phyloP scores from a whole-genome alignment of 2,113 vertebrate genomes.

The Morone saxatilis region DNA sequence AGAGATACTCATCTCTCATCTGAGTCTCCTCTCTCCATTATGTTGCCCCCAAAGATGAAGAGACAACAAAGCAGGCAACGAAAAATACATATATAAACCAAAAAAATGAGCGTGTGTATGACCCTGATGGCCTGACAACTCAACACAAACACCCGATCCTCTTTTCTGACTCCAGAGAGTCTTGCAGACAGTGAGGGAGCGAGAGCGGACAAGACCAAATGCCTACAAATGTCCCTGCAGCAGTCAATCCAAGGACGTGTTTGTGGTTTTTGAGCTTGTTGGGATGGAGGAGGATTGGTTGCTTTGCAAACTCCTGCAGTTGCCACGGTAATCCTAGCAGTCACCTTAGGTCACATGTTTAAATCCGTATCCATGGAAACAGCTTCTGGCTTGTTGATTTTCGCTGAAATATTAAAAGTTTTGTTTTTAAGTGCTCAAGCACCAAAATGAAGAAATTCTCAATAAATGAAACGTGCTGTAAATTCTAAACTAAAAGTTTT shows the following conservation, averaged over 20 bases:
- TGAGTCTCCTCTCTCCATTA: neutral
- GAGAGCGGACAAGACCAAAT: neutral
- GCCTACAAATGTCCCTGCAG: neutral
- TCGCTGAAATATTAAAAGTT: neutral
- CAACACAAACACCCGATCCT: neutral
- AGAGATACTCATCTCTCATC: conserved; percentile 3
- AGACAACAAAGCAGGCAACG: neutral
- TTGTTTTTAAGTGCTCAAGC: neutral
- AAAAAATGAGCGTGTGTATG: neutral
- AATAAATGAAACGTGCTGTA: no score
- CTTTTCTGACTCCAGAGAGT: neutral
- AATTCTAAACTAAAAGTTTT: neutral
- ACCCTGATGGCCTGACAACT: neutral
- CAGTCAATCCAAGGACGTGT: neutral
- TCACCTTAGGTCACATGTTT: neutral
- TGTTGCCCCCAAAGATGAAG: conserved; percentile 15
- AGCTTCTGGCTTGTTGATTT: neutral
- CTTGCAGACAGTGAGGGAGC: neutral
- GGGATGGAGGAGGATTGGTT: neutral
- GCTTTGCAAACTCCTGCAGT: neutral
- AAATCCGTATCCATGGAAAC: neutral
- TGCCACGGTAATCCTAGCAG: neutral
- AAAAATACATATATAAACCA: neutral
- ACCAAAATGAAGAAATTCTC: no score
- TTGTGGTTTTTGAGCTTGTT: neutral